Percentiles rank a stretch among this genome's conserved stretches.
phyloP scores from a whole-genome alignment of 1,140 invertebrate genomes.

The Arion vulgaris region DNA sequence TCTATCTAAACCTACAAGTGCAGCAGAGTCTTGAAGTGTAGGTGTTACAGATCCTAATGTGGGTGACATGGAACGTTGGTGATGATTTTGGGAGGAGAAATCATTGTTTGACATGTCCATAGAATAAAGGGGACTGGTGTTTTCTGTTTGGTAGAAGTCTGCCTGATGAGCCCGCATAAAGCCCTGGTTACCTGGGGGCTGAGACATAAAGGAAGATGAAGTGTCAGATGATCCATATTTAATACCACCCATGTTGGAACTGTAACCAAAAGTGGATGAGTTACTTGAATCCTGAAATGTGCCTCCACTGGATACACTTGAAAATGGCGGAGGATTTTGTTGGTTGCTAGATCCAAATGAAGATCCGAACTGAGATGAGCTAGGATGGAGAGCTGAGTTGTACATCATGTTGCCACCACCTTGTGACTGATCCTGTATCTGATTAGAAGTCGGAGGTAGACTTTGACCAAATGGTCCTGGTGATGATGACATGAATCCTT shows the following conservation, averaged over 20 bases:
- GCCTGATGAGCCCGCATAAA: background rate
- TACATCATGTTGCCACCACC: constrained; percentile 4
- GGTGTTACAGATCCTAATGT: constrained; percentile 10
- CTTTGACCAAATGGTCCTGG: constrained; percentile 24
- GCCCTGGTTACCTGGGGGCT: background rate
- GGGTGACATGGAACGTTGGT: constrained; percentile 5
- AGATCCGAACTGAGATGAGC: background rate
- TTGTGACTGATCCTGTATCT: background rate
- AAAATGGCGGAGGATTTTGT: constrained; percentile 6
- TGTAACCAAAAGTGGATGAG: background rate
- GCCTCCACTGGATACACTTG: background rate
- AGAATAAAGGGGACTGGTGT: background rate
- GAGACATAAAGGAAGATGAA: constrained; percentile 31
- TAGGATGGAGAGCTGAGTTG: background rate
- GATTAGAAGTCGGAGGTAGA: constrained; percentile 14
- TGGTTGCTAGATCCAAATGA: background rate
- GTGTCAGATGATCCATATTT: constrained; percentile 10
- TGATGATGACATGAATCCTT: constrained; percentile 13
- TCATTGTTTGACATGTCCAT: background rate
- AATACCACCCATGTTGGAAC: background rate
- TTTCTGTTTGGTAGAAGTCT: background rate
- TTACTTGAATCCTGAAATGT: background rate
- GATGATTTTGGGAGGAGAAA: constrained; percentile 8
- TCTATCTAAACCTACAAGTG: background rate
- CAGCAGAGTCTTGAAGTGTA: background rate